Base-by-base conservation (phyloP, 2,888 invertebrate genomes). In the Chrysolina haemoptera region DNA sequence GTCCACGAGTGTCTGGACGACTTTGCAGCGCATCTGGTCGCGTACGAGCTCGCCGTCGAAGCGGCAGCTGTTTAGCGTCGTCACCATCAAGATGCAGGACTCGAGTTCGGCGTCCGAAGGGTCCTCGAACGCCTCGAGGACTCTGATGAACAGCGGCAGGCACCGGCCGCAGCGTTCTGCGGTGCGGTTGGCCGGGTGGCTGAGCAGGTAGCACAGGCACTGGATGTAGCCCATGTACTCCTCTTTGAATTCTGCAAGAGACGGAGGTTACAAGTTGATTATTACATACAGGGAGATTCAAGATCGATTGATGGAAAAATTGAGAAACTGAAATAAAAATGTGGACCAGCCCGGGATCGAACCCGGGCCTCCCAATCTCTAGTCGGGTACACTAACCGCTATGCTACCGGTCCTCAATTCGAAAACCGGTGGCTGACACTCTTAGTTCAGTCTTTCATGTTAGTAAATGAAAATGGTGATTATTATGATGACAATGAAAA, bases 131-230 rank as follows among this genome's bases (percentile, higher is more conserved):
- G 83, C 81, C 55, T 82, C 79, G 11, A 87, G 73, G 6, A 85
- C 76, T 46, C 82, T 79, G 11, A 87, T 80, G 5, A 87, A 77
- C 9, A 84, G 70, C 0, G 82, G 81, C 22, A 86, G 79, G 40
- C 82, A 80, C 46, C 81, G 81, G 3, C 80, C 82, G 50, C 84
- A 83, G 22, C 83, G 77, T 16, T 83, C 80, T 12, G 71, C 75
- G 68, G 81, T 83, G 66, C 86, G 79, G 72, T 84, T 85, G 11
- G 81, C 81, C 0, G 86, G 85, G 74, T 85, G 79, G 9, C 86
- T 84, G 55, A 85, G 78, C 20, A 87, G 77, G 65, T 79, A 83
- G 72, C 86, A 86, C 40, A 87, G 74, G 75, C 86, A 87, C 27
- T 83, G 82, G 35, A 88, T 81, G 74, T 85, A 86, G 74, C 86